Base-by-base conservation (phyloP, 2,888 invertebrate species). In the Epinotia nisella region DNA sequence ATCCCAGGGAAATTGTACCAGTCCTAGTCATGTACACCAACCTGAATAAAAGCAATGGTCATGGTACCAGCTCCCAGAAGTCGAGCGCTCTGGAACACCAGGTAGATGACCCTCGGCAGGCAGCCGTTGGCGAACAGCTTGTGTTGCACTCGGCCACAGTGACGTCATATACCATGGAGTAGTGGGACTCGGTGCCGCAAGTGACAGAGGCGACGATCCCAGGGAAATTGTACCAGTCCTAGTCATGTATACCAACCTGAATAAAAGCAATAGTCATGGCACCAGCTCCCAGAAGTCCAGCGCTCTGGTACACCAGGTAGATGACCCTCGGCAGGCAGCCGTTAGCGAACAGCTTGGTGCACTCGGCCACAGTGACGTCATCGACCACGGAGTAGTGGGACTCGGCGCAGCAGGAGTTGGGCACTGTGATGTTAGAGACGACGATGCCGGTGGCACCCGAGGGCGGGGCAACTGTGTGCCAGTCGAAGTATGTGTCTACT, bases 201-300 rank as follows among this genome's bases (percentile, higher is more conserved):
- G n/a, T n/a, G n/a, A n/a, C n/a, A n/a, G n/a, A n/a, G n/a, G n/a
- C n/a, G n/a, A n/a, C n/a, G n/a, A n/a, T n/a, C n/a, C n/a, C n/a
- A n/a, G 17, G 69, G 24, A 55, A 11, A 64, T 15, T 35, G 17
- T 45, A 15, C 13, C 55, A 24, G 13, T 55, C 55, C 13, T 11
- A 21, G 53, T 53, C 0, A 13, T 39, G 39, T 39, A 35, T 60
- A 81, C 80, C 75, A 84, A 96, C 96, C 95, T 97, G 97, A 76
- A 97, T 96, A 80, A 97, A 95, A 9, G 96, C 96, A 74, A 97
- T 96, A n/a, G 96, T 96, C 80, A 96, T 93, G 4, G 96, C 96
- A 4, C 96, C 97, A 65, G 96, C 96, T 3, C 96, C 96, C 75
- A 97, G 88, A 67, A 97, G 90, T 70, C 96, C 94, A 39, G 96